Evolutionary conservation across 2,113 vertebrate species (phyloP).

Genomic region (Pollimyrus isidori): DNA sequence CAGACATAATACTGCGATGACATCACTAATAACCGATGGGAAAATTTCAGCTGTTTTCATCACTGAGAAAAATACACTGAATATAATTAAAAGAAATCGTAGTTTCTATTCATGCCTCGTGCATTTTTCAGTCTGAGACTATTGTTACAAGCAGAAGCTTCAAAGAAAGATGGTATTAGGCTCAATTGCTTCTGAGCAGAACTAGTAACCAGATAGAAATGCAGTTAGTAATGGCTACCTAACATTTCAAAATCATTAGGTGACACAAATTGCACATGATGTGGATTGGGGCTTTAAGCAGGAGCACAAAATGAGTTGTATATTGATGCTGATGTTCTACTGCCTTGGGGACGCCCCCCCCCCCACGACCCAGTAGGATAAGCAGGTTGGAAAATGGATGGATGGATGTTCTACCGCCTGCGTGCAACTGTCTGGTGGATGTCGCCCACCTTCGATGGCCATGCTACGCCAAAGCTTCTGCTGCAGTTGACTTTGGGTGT

Average conservation of each 20-base stretch:
- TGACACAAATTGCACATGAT: background rate
- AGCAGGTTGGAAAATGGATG: no score
- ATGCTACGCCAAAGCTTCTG: slow-evolving; percentile 72
- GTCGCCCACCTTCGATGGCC: slow-evolving; percentile 66
- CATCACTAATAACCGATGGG: slow-evolving; percentile 8
- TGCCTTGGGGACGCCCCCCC: no score
- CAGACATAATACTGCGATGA: background rate
- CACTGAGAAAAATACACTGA: slow-evolving; percentile 1
- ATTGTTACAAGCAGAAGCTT: background rate
- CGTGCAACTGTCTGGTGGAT: no score
- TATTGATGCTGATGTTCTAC: background rate
- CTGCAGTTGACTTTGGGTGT: slow-evolving; percentile 78
- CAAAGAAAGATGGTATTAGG: background rate
- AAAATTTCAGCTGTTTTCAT: slow-evolving; percentile 9
- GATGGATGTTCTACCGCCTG: no score
- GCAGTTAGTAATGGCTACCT: background rate
- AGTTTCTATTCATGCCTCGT: background rate
- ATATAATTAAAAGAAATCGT: slow-evolving; percentile 14
- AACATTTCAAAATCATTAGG: slow-evolving; percentile 5
- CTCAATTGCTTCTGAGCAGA: background rate
- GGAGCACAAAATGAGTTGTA: background rate
- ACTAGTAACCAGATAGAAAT: background rate
- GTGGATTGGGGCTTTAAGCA: background rate
- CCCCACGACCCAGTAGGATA: no score
- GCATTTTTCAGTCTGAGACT: background rate